These are phyloP conservation scores for Chesias legatella DNA, from an alignment of 2,888 invertebrate genomes.

Conservation along the genomic window DNA sequence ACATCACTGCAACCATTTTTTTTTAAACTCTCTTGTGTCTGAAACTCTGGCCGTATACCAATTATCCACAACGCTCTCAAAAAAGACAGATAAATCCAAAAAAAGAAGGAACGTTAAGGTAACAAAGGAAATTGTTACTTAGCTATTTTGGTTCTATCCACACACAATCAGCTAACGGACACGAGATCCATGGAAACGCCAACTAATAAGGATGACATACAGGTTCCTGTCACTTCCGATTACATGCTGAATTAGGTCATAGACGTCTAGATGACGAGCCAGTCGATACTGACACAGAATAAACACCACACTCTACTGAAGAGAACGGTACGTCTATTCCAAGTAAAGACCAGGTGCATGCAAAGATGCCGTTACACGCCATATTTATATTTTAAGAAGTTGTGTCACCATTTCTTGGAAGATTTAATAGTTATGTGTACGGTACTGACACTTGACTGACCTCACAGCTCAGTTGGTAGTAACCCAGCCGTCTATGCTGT, in stretches of 20 bases:
- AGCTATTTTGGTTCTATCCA: too few species aligned
- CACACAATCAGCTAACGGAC: too few species aligned
- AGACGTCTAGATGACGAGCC: slow-evolving; percentile 5
- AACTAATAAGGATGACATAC: background rate
- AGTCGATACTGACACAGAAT: slow-evolving; percentile 1
- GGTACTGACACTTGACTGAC: background rate
- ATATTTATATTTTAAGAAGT: slow-evolving; percentile 29
- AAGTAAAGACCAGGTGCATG: slow-evolving; percentile 19
- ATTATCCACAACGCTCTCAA: too few species aligned
- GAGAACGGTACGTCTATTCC: slow-evolving; percentile 15
- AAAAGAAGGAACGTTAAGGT: background rate
- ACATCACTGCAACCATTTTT: too few species aligned
- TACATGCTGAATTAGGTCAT: slow-evolving; percentile 8
- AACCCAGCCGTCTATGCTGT: too few species aligned
- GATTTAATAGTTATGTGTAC: slow-evolving; percentile 16
- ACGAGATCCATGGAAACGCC: background rate
- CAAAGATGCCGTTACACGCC: slow-evolving; percentile 25
- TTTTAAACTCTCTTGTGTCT: too few species aligned
- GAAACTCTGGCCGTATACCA: too few species aligned
- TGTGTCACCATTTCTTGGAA: slow-evolving; percentile 22
- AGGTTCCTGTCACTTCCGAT: background rate
- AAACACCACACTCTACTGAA: background rate
- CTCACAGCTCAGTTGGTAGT: slow-evolving; percentile 1
- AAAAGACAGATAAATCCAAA: too few species aligned
- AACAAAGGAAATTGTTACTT: too few species aligned